Conservation (phyloP, 1,140 invertebrate species). For the Trialeurodes vaporariorum region DNA sequence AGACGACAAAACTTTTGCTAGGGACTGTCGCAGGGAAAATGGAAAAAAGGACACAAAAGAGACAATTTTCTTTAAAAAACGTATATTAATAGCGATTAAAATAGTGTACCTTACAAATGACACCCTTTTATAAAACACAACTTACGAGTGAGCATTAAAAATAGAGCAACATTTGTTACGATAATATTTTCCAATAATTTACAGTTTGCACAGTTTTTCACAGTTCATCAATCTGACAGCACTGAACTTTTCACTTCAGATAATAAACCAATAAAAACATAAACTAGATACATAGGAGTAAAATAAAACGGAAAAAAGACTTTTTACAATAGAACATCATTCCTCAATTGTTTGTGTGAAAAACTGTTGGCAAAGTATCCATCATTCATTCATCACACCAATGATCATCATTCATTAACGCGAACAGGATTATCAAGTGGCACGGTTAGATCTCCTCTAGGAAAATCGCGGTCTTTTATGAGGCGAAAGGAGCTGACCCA, state of each 20-base stretch:
- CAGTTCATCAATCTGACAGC: not conserved
- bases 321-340: not conserved
- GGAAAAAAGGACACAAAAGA: not conserved
- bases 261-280: not conserved
- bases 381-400: not conserved
- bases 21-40: too few relatives aligned
- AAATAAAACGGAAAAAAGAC: not conserved
- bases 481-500: slow-evolving; percentile 14
- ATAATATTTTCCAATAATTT: not conserved
- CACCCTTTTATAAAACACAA: not conserved
- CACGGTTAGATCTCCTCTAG: not conserved
- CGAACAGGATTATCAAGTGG: too few relatives aligned
- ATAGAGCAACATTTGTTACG: not conserved
- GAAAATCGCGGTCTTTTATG: slow-evolving; percentile 17
- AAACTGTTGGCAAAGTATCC: not conserved
- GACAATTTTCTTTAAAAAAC: not conserved
- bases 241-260: not conserved
- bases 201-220: not conserved
- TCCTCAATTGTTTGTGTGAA: not conserved
- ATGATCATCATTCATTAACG: not conserved
- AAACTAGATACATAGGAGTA: not conserved
- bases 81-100: slow-evolving; percentile 1
- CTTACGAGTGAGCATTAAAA: not conserved
- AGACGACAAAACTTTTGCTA: too few relatives aligned
- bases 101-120: not conserved